Percentiles rank a stretch among this genome's conserved stretches.
These are phyloP conservation scores for Liopterus haemorrhoidalis DNA, from an alignment of 2,888 invertebrate species.

Conservation along the genomic window DNA sequence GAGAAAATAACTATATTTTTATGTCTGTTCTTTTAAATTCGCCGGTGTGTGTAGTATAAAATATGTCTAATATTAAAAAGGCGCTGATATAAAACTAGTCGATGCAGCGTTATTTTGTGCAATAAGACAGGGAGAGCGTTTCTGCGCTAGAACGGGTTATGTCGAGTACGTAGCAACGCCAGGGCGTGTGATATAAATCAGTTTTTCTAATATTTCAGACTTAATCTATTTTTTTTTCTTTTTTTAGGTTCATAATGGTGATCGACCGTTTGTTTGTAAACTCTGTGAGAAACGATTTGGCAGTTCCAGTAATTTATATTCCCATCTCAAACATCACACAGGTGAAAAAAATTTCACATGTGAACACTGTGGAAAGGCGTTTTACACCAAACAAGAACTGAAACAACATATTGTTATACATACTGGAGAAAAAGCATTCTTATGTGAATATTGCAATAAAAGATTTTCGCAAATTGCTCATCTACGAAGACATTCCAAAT, in stretches of 20 bases:
- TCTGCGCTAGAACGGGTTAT: too few relatives aligned
- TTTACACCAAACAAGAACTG: conserved; percentile 38
- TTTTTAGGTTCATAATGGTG: conserved; percentile 37
- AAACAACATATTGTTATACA: conserved; percentile 38
- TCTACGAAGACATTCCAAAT: conserved; percentile 36
- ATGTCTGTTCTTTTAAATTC: too few relatives aligned
- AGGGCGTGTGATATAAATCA: too few relatives aligned
- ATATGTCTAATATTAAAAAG: too few relatives aligned
- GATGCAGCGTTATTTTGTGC: too few relatives aligned
- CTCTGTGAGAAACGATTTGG: conserved; percentile 38
- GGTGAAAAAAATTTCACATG: conserved; percentile 39
- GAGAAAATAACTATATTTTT: too few relatives aligned
- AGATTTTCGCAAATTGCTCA: conserved; percentile 38
- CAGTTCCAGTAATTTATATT: conserved; percentile 38
- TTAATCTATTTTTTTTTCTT: conserved; percentile 1
- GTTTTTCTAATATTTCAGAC: too few relatives aligned
- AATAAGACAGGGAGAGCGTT: too few relatives aligned
- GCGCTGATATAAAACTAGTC: too few relatives aligned
- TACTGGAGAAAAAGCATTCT: conserved; percentile 37
- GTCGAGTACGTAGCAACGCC: too few relatives aligned
- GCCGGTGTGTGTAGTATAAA: too few relatives aligned
- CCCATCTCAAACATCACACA: conserved; percentile 37
- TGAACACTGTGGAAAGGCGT: conserved; percentile 38
- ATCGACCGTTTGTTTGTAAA: conserved; percentile 37
- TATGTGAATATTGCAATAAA: conserved; percentile 37